phyloP scores from a whole-genome alignment of 2,888 invertebrate species.

The Dioctria rufipes region DNA sequence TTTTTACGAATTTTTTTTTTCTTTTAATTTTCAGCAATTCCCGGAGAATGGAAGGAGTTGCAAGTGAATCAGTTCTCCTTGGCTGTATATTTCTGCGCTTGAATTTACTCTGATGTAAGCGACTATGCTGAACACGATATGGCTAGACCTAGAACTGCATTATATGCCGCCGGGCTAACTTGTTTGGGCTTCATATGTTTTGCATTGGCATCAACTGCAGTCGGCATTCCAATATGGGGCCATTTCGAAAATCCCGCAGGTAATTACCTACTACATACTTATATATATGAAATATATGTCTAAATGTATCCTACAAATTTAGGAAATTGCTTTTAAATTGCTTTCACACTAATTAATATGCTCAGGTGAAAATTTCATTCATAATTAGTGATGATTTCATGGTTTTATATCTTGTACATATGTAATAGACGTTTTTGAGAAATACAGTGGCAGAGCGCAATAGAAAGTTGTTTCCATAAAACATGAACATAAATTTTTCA shows the following conservation, averaged over 20 bases:
- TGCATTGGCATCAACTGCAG: constrained; percentile 85
- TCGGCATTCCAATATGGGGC: constrained; percentile 90
- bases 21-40: constrained; percentile 24
- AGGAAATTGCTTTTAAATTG: neutral
- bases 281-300: no score
- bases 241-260: constrained; percentile 78
- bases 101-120: constrained; percentile 41
- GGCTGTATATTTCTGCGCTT: neutral
- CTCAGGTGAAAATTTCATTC: no score
- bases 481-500: no score
- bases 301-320: no score
- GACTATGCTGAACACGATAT: constrained; percentile 63
- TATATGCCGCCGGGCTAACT: constrained; percentile 71
- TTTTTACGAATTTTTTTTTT: neutral
- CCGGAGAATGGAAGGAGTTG: constrained; percentile 29
- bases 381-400: no score
- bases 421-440: no score
- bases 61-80: neutral
- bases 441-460: no score
- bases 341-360: constrained; percentile 33
- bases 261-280: constrained; percentile 67
- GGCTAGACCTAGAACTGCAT: constrained; percentile 70
- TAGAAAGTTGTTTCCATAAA: no score
- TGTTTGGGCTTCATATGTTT: constrained; percentile 82
- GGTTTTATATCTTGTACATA: no score